Evolutionary conservation across 2,888 invertebrate genomes (phyloP).

Genomic region (Thereva unica): DNA sequence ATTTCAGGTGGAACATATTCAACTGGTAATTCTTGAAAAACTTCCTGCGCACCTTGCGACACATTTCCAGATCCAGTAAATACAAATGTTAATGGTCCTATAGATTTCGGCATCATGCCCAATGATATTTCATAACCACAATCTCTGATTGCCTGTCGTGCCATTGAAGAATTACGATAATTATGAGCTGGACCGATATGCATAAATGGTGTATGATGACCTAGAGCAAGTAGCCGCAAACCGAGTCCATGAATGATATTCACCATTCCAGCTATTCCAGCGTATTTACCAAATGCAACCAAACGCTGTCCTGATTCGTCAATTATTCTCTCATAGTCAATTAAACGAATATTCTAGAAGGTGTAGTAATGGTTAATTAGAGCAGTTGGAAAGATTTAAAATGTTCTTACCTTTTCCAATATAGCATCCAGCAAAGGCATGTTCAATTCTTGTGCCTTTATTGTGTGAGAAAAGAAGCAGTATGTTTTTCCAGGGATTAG

Average conservation of each 20-base stretch:
- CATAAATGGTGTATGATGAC: slow-evolving; percentile 99
- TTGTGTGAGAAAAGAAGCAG: slow-evolving; percentile 98
- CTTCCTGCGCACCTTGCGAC: slow-evolving; percentile 88
- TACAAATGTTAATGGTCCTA: slow-evolving; percentile 96
- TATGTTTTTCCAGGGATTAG: slow-evolving; percentile 96
- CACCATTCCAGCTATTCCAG: slow-evolving; percentile 97
- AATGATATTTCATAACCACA: slow-evolving; percentile 99
- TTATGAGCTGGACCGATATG: slow-evolving; percentile 99
- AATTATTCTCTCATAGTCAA: slow-evolving; percentile 97
- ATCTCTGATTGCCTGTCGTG: slow-evolving; percentile 94
- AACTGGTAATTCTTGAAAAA: slow-evolving; percentile 95
- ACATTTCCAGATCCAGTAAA: slow-evolving; percentile 99
- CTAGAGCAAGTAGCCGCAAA: slow-evolving; percentile 83
- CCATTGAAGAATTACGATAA: slow-evolving; percentile 97
- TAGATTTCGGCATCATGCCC: slow-evolving; percentile 94
- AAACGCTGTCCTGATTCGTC: slow-evolving; percentile 86
- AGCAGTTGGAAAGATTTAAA: background rate
- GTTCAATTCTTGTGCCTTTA: slow-evolving; percentile 97
- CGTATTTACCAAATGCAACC: slow-evolving; percentile 99
- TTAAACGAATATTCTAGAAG: slow-evolving; percentile 80
- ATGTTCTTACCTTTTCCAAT: slow-evolving; percentile 70
- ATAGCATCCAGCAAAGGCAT: slow-evolving; percentile 97
- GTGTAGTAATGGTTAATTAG: slow-evolving; percentile 51
- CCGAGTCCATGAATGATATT: slow-evolving; percentile 98
- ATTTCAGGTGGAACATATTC: slow-evolving; percentile 97